Conservation (phyloP, 2,888 invertebrate genomes). For the Crepidodera aurea region DNA sequence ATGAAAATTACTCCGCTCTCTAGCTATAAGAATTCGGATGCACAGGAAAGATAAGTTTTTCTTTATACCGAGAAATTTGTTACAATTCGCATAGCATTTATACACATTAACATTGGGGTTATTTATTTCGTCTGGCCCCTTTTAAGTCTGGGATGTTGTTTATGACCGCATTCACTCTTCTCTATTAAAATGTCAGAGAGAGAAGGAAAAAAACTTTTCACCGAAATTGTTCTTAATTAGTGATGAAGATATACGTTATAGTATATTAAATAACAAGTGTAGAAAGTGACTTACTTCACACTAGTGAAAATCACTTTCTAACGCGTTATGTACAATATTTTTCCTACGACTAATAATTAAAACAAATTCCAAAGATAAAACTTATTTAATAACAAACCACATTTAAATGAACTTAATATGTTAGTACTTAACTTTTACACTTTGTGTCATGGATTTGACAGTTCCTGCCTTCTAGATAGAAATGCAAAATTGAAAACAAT, state of each 20-base stretch:
- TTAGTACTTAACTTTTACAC: no score
- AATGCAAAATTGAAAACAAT: no score
- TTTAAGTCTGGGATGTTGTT: slow-evolving; percentile 57
- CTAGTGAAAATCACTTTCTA: no score
- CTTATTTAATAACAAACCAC: no score
- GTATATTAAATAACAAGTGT: no score
- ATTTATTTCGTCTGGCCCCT: slow-evolving; percentile 61
- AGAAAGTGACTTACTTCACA: no score
- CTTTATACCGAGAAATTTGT: slow-evolving; percentile 60
- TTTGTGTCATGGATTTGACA: no score
- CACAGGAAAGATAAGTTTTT: slow-evolving; percentile 58
- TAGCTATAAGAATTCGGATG: slow-evolving; percentile 36
- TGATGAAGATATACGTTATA: not conserved
- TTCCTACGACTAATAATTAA: no score
- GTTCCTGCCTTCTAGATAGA: no score
- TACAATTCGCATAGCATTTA: slow-evolving; percentile 61
- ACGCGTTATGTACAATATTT: no score
- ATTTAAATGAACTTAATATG: no score
- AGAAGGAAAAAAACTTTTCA: not conserved
- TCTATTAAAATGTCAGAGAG: slow-evolving; percentile 41
- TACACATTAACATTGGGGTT: slow-evolving; percentile 61
- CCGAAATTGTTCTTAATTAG: not conserved
- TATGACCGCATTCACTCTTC: slow-evolving; percentile 52
- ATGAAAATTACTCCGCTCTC: slow-evolving; percentile 29
- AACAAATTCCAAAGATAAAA: no score